These are phyloP conservation scores for Ovis aries DNA, from an alignment of 2,113 vertebrate genomes.

Conservation along the genomic window DNA sequence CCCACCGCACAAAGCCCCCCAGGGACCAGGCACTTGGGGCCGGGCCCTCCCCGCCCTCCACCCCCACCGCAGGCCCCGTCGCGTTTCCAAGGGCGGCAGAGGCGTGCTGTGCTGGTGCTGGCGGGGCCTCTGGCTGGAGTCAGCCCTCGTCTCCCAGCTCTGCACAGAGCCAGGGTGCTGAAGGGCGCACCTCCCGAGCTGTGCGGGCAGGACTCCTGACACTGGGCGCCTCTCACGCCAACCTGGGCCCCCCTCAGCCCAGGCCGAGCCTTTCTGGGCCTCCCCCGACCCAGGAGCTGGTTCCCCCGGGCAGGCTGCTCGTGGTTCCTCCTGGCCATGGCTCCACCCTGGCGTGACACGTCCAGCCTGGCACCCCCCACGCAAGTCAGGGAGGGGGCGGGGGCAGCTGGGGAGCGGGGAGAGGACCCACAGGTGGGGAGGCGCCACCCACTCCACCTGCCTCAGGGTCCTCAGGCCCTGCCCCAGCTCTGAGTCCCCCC, in stretches of 20 bases:
- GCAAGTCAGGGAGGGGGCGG: not conserved
- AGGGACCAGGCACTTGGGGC: not conserved
- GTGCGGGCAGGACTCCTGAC: not conserved
- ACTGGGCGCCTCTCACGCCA: not conserved
- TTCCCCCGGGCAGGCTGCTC: constrained; percentile 24
- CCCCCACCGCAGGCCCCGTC: not conserved
- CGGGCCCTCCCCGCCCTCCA: not conserved
- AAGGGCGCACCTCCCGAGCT: not conserved
- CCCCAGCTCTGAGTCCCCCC: not conserved
- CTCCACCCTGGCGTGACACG: not conserved
- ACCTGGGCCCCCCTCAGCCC: not conserved
- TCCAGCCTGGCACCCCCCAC: constrained; percentile 15
- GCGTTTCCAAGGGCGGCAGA: not conserved
- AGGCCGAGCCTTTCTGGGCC: not conserved
- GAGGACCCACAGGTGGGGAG: not conserved
- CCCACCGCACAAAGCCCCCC: not conserved
- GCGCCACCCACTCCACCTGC: fast-evolving
- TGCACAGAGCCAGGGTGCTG: not conserved
- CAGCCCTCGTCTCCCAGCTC: not conserved
- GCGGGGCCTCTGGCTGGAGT: not conserved
- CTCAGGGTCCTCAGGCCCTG: not conserved
- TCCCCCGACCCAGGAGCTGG: constrained; percentile 9
- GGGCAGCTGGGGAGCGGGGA: not conserved
- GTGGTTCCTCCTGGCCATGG: constrained; percentile 52
- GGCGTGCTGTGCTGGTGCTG: not conserved